Base-by-base conservation (phyloP, 1,140 invertebrate genomes). In the Trichonephila inaurata region DNA sequence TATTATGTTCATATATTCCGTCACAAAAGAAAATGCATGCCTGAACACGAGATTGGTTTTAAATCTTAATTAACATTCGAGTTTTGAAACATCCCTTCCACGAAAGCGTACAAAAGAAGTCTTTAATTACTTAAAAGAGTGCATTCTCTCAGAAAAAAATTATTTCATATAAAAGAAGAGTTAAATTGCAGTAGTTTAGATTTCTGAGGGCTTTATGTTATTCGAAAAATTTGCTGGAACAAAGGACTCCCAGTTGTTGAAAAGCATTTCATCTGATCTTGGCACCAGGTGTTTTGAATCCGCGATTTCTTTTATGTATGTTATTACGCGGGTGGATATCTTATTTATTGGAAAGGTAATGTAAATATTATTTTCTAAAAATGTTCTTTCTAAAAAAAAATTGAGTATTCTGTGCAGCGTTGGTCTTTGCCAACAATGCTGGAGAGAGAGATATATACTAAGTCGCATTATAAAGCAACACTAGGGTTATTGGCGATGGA, bases 1-100 rank as follows among this genome's bases (percentile, higher is more conserved):
- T 14, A 69, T 69, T 69, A 24, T 69, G 24, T 24, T 69, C 66
- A 12, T 69, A n/a, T n/a, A 69, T 69, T 69, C 66, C 28, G 10
- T 19, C 72, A 77, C 72, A 77, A 77, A 77, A 40, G 72, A 77
- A 77, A 77, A 77, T 12, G 51, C 6, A 77, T 40, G 72, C 72
- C 24, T 33, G 28, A 33, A 77, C 72, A 77, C 28, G 28, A 77
- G 72, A 77, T 77, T 40, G 28, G 72, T 77, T 77, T 77, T 77
- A 19, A 77, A 77, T 77, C 33, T 77, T 77, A 77, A 77, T 77
- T 77, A 77, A 77, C 72, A 77, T 77, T 77, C 72, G 14, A 6
- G 16, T 77, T 40, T 77, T 16, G 72, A 33, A 33, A 33, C 28
- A 77, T 16, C 18, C 18, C 28, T 77, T 33, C 72, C 28, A 7